Percentiles rank a stretch among this genome's conserved stretches.
Conservation (phyloP, 2,113 vertebrate genomes). For the Brachyistius frenatus region DNA sequence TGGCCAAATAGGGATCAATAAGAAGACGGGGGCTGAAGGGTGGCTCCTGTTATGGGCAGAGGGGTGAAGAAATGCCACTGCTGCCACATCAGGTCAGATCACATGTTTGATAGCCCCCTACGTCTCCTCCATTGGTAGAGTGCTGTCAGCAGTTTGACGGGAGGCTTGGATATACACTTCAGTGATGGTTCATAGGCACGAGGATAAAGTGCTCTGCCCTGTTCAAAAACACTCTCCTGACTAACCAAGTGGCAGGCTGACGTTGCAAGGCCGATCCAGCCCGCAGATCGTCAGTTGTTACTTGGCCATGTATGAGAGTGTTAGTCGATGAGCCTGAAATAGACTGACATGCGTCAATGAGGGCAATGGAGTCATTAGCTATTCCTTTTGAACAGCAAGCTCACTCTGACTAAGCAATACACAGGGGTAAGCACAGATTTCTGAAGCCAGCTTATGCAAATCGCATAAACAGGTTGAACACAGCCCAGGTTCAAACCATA, state of each 20-base stretch:
- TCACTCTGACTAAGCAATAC: conserved; percentile 52
- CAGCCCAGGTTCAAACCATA: conserved; percentile 20
- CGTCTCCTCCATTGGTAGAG: conserved; percentile 16
- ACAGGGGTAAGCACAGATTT: conserved; percentile 44
- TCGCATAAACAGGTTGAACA: conserved; percentile 51
- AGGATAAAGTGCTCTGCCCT: conserved; percentile 49
- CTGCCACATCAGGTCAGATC: conserved; percentile 67
- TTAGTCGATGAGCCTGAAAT: conserved; percentile 73
- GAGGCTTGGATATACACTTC: conserved; percentile 41
- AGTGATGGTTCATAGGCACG: conserved; percentile 47
- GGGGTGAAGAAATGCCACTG: conserved; percentile 53
- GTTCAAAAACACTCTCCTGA: conserved; percentile 49
- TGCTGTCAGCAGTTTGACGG: conserved; percentile 65
- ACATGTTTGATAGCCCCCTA: conserved; percentile 59
- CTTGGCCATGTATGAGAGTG: conserved; percentile 70
- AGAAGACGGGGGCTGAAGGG: conserved; percentile 48
- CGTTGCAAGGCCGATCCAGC: conserved; percentile 50
- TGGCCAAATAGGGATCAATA: conserved; percentile 74
- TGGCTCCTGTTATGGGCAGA: conserved; percentile 66
- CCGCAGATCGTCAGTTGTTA: conserved; percentile 63
- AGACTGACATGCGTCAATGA: conserved; percentile 78
- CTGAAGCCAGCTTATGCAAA: conserved; percentile 69
- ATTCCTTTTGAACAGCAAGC: conserved; percentile 70
- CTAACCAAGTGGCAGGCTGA: conserved; percentile 49
- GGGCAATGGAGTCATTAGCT: conserved; percentile 72